phyloP scores from a whole-genome alignment of 2,113 vertebrate species.

The Elephantulus edwardii region DNA sequence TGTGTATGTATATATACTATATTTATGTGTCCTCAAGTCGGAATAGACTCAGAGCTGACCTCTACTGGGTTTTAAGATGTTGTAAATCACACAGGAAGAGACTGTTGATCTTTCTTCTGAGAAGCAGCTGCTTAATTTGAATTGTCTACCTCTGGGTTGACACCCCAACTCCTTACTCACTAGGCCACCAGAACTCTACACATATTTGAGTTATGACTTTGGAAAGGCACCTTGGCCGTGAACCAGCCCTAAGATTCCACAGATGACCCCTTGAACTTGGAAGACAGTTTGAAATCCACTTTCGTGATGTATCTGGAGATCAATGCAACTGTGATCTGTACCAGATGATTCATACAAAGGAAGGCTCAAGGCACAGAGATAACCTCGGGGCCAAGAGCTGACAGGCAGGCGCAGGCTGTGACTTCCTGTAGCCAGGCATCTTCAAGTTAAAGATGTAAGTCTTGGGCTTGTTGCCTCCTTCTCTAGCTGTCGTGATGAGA shows the following conservation, averaged over 20 bases:
- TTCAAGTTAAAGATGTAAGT: background rate
- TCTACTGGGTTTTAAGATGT: too few species aligned
- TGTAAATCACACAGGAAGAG: too few species aligned
- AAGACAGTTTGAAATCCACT: background rate
- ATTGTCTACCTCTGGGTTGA: too few species aligned
- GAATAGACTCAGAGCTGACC: too few species aligned
- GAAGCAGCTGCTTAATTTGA: too few species aligned
- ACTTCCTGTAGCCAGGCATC: background rate
- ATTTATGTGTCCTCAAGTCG: too few species aligned
- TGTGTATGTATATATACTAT: too few species aligned
- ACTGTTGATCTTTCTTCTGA: too few species aligned
- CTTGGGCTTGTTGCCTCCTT: background rate
- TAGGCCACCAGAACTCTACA: too few species aligned
- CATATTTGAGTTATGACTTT: background rate
- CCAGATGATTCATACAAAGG: background rate
- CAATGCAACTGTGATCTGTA: background rate
- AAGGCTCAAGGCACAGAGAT: background rate
- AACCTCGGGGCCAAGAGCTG: background rate
- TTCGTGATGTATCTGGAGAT: background rate
- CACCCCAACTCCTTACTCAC: too few species aligned
- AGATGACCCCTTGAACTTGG: background rate
- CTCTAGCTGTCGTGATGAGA: background rate
- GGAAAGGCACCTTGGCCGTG: background rate
- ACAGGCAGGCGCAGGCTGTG: background rate
- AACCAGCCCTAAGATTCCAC: background rate